Conservation (phyloP, 2,797 vertebrate species). For the Sebastes wilsoni region DNA sequence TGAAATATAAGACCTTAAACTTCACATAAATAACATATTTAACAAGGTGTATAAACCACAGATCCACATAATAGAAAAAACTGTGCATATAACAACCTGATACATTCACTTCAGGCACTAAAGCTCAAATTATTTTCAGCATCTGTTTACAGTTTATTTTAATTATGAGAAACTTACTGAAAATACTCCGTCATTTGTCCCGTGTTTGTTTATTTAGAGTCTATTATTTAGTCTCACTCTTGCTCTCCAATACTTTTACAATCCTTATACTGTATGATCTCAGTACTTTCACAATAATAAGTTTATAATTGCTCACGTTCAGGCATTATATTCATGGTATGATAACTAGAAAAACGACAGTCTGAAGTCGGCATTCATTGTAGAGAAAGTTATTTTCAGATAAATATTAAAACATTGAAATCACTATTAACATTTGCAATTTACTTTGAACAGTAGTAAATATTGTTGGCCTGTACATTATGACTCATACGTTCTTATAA, state of each 20-base stretch:
- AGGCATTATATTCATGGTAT: not conserved
- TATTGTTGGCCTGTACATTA: not conserved
- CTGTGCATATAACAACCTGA: not conserved
- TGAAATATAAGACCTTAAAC: not conserved
- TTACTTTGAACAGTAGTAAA: not conserved
- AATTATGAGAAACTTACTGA: not conserved
- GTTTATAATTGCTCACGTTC: not conserved
- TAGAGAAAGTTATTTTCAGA: not conserved
- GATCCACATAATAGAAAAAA: not conserved
- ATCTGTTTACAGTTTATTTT: not conserved
- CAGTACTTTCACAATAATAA: not conserved
- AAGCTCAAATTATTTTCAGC: not conserved
- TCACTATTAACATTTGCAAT: not conserved
- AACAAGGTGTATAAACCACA: not conserved
- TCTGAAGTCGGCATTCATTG: not conserved
- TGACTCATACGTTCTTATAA: not conserved
- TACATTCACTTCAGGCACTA: not conserved
- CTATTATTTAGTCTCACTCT: not conserved
- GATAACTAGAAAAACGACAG: not conserved
- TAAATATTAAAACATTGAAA: not conserved
- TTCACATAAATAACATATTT: not conserved
- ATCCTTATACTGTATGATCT: not conserved
- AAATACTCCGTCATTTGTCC: not conserved
- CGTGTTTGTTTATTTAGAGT: not conserved
- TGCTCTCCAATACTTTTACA: not conserved